Conservation (phyloP, 2,113 vertebrate species). For the Colistium nudipinnis region DNA sequence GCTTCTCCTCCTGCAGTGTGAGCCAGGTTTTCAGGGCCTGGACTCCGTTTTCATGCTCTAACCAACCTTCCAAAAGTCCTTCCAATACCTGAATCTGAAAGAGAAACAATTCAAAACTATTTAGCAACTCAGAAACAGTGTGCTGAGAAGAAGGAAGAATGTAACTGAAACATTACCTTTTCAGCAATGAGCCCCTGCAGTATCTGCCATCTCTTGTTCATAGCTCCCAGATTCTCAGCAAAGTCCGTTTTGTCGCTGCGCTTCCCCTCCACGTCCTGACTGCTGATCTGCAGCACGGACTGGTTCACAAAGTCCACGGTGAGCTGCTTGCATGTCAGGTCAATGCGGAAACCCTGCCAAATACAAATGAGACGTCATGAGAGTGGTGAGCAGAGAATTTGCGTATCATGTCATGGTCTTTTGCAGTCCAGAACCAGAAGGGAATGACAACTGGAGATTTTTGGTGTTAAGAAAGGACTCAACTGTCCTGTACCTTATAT, state of each 20-base stretch:
- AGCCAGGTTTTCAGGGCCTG: slow-evolving; percentile 90
- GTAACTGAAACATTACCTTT: slow-evolving; percentile 81
- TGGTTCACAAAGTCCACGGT: slow-evolving; percentile 98
- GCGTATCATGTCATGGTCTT: background rate
- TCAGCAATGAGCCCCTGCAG: slow-evolving; percentile 90
- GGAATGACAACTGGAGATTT: background rate
- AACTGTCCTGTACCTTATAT: slow-evolving; percentile 90
- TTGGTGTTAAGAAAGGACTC: background rate
- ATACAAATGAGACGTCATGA: slow-evolving; percentile 7
- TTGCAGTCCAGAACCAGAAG: background rate
- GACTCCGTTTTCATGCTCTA: slow-evolving; percentile 91
- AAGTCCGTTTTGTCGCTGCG: slow-evolving; percentile 97
- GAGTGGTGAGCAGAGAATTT: background rate
- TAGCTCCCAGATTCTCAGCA: slow-evolving; percentile 93
- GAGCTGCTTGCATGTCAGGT: slow-evolving; percentile 95
- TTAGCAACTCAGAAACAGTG: background rate
- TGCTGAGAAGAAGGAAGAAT: background rate
- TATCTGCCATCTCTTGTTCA: slow-evolving; percentile 97
- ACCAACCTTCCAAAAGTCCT: slow-evolving; percentile 89
- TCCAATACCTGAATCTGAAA: slow-evolving; percentile 91
- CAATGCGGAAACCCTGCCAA: slow-evolving; percentile 92
- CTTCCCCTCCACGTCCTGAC: slow-evolving; percentile 96
- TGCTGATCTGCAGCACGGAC: slow-evolving; percentile 95
- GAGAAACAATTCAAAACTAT: slow-evolving; percentile 4
- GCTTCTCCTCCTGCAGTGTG: slow-evolving; percentile 87